Percentiles rank a stretch among this genome's conserved stretches.
Evolutionary conservation across 2,797 vertebrate genomes (phyloP).

Genomic region (Labeo calbasu): DNA sequence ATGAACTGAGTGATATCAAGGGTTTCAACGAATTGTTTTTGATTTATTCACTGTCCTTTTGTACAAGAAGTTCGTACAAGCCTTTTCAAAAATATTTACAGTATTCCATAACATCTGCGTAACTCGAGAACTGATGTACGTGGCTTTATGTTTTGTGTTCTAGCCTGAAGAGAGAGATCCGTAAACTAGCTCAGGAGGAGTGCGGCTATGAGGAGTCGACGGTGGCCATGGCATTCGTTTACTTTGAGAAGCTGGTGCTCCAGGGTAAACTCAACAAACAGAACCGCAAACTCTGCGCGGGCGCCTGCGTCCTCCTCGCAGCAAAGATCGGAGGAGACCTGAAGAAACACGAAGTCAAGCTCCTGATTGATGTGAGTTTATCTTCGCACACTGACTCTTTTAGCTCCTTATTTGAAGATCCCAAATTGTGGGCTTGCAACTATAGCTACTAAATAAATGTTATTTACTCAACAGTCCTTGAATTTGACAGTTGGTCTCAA

Average conservation of each 20-base stretch:
- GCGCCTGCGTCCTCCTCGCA: constrained; percentile 93
- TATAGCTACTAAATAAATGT: neutral
- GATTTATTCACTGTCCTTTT: neutral
- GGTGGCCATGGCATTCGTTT: constrained; percentile 98
- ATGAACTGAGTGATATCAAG: neutral
- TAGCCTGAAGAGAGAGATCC: constrained; percentile 96
- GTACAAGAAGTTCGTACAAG: neutral
- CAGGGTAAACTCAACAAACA: constrained; percentile 98
- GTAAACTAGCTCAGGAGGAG: constrained; percentile 93
- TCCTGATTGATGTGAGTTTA: constrained; percentile 91
- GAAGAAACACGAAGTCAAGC: constrained; percentile 96
- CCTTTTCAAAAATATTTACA: neutral
- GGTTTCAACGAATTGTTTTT: neutral
- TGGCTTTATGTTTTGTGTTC: constrained; percentile 40
- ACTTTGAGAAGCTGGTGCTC: constrained; percentile 98
- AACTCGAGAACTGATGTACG: neutral
- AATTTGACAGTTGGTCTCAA: neutral
- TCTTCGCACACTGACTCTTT: neutral
- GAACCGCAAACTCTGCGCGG: constrained; percentile 96
- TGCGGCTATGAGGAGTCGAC: constrained; percentile 96
- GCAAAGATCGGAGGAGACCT: constrained; percentile 98
- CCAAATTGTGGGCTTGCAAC: neutral
- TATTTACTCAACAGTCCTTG: neutral
- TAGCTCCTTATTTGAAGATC: neutral
- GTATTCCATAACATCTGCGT: neutral